Conservation (phyloP, 2,888 invertebrate species). For the Loripinus fragilis region DNA sequence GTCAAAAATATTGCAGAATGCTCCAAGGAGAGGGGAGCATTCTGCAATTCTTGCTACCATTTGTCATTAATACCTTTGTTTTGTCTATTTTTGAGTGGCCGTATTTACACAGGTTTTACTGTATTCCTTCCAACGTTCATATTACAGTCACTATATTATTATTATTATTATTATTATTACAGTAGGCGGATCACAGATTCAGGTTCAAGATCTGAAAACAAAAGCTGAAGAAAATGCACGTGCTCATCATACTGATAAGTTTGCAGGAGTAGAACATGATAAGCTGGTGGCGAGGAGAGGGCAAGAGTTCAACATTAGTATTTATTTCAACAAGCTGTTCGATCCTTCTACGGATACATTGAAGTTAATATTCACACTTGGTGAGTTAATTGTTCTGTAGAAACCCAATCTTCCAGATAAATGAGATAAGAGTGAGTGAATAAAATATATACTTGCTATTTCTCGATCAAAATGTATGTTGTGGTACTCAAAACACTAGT, state of each 20-base stretch:
- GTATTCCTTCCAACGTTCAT: not conserved
- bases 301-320: constrained; percentile 66
- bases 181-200: not conserved
- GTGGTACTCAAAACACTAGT: not conserved
- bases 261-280: constrained; percentile 37
- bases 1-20: too few species aligned
- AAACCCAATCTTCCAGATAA: not conserved
- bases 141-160: not conserved
- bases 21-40: too few species aligned
- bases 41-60: too few species aligned
- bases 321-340: constrained; percentile 65
- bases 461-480: too few species aligned
- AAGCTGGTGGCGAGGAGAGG: constrained; percentile 85
- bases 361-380: constrained; percentile 64
- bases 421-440: not conserved
- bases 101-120: not conserved
- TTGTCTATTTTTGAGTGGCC: too few species aligned
- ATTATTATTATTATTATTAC: not conserved
- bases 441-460: not conserved
- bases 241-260: constrained; percentile 63
- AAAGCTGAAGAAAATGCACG: constrained; percentile 56
- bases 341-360: constrained; percentile 60
- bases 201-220: constrained; percentile 36
- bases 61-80: too few species aligned
- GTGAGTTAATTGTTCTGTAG: constrained; percentile 55